These are phyloP conservation scores for Holotrichia oblita DNA, from an alignment of 1,140 invertebrate genomes.

Conservation along the genomic window DNA sequence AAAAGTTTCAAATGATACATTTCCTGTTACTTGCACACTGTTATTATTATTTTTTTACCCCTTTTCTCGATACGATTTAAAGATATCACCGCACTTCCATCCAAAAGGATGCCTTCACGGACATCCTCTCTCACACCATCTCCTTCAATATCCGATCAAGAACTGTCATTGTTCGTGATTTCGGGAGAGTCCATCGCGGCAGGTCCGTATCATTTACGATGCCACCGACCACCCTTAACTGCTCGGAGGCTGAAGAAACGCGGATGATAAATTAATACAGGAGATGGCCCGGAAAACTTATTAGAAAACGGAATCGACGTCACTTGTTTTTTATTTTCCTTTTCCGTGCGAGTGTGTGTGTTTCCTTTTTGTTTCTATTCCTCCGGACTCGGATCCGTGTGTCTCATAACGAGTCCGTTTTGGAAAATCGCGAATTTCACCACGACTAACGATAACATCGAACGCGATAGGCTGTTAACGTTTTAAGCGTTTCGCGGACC, in stretches of 20 bases:
- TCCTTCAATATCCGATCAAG: not conserved
- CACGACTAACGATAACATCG: too few species aligned
- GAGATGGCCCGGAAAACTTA: not conserved
- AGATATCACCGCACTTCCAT: not conserved
- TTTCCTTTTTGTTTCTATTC: not conserved
- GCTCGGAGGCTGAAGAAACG: too few species aligned
- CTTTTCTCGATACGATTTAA: not conserved
- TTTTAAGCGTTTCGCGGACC: slow-evolving; percentile 45
- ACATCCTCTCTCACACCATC: not conserved
- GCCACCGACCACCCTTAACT: too few species aligned
- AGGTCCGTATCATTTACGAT: not conserved
- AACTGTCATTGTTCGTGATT: not conserved
- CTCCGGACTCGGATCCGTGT: not conserved
- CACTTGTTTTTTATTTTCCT: too few species aligned
- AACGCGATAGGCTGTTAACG: too few species aligned
- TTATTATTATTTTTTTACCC: too few species aligned
- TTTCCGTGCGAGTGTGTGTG: too few species aligned
- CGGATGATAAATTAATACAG: too few species aligned
- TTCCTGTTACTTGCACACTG: too few species aligned
- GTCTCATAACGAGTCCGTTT: not conserved
- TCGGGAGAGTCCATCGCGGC: slow-evolving; percentile 5
- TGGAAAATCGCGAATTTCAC: too few species aligned
- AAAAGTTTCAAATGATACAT: slow-evolving; percentile 31
- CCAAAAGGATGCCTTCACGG: not conserved
- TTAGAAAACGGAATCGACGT: slow-evolving; percentile 6